Evolutionary conservation across 1,140 invertebrate genomes (phyloP), one percentile per base, ranked within the genome.

Genomic region (Drosophila carrolli): DNA sequence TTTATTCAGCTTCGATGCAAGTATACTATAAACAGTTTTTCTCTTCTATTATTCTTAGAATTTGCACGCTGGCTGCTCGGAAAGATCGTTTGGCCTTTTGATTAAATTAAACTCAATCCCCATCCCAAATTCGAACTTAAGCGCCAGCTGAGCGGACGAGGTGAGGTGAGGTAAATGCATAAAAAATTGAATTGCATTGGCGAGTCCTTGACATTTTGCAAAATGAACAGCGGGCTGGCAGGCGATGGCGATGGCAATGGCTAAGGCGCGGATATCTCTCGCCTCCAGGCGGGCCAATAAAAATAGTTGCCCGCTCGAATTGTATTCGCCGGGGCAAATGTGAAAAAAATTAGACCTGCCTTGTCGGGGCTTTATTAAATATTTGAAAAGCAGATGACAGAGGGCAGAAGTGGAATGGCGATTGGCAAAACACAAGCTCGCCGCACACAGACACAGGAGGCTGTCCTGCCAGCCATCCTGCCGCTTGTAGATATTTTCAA

Each of bases 401-500:
- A 23, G 50, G 35, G 57, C 58, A 37, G n/a, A 48, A 54, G 59
- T 54, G 51, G 70, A 51, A 63, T 56, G 60, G 43, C 53, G 53
- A 61, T 56, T 76, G 74, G 54, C 60, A 83, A 76, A 71, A 59
- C 61, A 68, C 61, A 84, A 27, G 53, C 16, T 38, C 43, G 51
- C 38, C 16, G n/a, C 7, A 19, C 14, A 70, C 16, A 53, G 67
- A 51, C 40, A 73, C 37, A 41, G 50, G 60, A 63, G 60, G 55
- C 60, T 59, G 59, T 14, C 38, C 23, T 53, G 59, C 1, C 47
- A 46, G 70, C 29, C 48, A 32, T 55, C 37, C 70, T 53, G 48
- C 75, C 67, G 67, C 57, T 86, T 88, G 83, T 88, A 78, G 83
- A 86, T 88, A 88, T 86, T 86, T 90, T 90, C 88, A 90, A 90